Percentiles rank a stretch among this genome's conserved stretches.
These are phyloP conservation scores for Trichonephila clavipes DNA, from an alignment of 1,140 invertebrate species.

Conservation along the genomic window DNA sequence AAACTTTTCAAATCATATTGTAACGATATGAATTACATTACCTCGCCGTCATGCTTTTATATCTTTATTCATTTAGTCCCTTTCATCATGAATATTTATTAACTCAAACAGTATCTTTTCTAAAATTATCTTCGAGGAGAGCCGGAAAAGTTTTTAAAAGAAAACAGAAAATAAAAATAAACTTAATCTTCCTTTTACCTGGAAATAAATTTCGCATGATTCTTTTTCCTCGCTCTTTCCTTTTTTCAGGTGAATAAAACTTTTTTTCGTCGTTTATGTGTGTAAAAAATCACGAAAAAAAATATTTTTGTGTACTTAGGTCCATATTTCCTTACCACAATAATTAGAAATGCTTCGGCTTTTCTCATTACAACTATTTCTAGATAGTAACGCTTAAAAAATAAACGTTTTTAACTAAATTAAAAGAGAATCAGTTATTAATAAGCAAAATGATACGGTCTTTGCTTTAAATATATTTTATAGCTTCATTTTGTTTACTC, in stretches of 20 bases:
- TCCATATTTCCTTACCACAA: not conserved
- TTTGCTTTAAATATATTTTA: not conserved
- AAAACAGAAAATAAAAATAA: not conserved
- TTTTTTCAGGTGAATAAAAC: not conserved
- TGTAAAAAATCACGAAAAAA: constrained; percentile 3
- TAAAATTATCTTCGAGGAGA: constrained; percentile 10
- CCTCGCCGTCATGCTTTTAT: not conserved
- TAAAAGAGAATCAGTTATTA: not conserved
- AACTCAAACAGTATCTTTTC: constrained; percentile 30
- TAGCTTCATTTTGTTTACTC: not conserved
- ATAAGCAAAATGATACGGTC: not conserved
- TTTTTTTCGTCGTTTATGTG: not conserved
- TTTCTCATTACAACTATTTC: not conserved
- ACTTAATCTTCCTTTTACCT: constrained; percentile 4
- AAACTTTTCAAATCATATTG: constrained; percentile 22
- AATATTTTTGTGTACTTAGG: constrained; percentile 1
- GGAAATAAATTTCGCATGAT: constrained; percentile 29
- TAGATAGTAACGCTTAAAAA: not conserved
- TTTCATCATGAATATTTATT: constrained; percentile 49
- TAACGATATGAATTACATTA: not conserved
- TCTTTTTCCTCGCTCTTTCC: not conserved
- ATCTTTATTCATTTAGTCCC: constrained; percentile 13
- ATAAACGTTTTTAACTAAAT: not conserved
- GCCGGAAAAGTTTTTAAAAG: not conserved
- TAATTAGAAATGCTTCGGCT: constrained; percentile 33